Base-by-base conservation (phyloP, 2,113 vertebrate genomes). In the Acrocephalus kingi region DNA sequence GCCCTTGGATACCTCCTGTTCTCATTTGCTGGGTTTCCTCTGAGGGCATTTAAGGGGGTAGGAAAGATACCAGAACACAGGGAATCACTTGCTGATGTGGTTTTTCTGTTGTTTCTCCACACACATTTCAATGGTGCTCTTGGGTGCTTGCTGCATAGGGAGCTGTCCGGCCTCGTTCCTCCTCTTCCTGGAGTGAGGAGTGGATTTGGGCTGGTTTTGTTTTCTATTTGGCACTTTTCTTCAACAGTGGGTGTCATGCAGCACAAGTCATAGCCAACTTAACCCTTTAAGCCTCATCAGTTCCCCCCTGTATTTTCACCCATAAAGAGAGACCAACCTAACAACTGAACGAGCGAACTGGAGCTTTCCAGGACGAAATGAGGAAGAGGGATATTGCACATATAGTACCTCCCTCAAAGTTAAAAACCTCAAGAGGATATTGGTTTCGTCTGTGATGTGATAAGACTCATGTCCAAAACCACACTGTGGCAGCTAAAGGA, bases 11-110 rank as follows among this genome's bases (percentile, higher is more conserved):
- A 12, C 11, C 15, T 56, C 19, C 45, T 77, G 45, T 20, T 90
- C 35, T 51, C 15, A 9, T 73, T 76, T 64, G 5, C n/a, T 77
- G 48, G 5, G 6, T 64, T 71, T 82, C 12, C 19, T 82, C n/a
- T 49, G 67, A 45, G 35, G 61, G 24, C 10, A 11, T 17, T 43
- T 71, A 10, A 30, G 43, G 46, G 11, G 6, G 35, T 9, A 49
- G 43, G 9, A 58, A 37, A 27, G 59, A n/a, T 25, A 35, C 3
- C 20, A 82, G 46, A 62, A 45, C 5, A 16, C 1, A 21, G 24
- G 14, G 5, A 13, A 9, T 19, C 2, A 0, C 11, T 55, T 1
- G 1, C 35, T 84, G 30, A 37, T 51, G 21, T 1, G 28, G 1
- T n/a, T 89, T 77, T 66, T 33, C 51, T 84, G 15, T 23, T 74